These are phyloP conservation scores for Vicugna pacos DNA, from an alignment of 2,113 vertebrate genomes.

Conservation along the genomic window DNA sequence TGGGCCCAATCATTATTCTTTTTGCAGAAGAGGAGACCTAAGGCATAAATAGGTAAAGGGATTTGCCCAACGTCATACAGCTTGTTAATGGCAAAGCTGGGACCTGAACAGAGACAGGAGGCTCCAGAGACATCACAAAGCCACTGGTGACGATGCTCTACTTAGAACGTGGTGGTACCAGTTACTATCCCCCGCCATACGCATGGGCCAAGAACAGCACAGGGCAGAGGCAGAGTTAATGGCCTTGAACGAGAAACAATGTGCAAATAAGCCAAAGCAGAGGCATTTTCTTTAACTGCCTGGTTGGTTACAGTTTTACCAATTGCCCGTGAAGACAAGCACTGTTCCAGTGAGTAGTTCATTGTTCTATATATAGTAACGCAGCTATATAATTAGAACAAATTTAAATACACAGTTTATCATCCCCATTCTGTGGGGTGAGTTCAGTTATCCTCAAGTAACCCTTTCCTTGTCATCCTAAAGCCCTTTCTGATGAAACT, in stretches of 20 bases:
- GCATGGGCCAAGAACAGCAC: neutral
- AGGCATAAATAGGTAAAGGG: neutral
- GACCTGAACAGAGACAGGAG: neutral
- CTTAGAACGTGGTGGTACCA: neutral
- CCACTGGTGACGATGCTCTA: neutral
- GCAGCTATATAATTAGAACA: neutral
- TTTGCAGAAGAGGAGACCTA: neutral
- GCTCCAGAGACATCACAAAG: neutral
- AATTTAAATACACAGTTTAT: neutral
- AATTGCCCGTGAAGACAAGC: neutral
- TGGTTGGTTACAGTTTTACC: neutral
- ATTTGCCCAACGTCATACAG: neutral
- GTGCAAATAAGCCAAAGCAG: neutral
- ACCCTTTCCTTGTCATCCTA: conserved; percentile 29
- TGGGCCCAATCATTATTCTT: neutral
- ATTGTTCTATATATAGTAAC: neutral
- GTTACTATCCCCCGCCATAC: too few species aligned
- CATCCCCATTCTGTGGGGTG: neutral
- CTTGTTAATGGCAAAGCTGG: neutral
- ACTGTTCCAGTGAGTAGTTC: neutral
- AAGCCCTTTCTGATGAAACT: neutral
- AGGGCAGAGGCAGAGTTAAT: neutral
- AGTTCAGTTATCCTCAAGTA: neutral
- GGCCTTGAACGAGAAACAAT: neutral
- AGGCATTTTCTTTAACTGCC: neutral